Base-by-base conservation (phyloP, 1,140 invertebrate species). In the Bicyclus anynana region DNA sequence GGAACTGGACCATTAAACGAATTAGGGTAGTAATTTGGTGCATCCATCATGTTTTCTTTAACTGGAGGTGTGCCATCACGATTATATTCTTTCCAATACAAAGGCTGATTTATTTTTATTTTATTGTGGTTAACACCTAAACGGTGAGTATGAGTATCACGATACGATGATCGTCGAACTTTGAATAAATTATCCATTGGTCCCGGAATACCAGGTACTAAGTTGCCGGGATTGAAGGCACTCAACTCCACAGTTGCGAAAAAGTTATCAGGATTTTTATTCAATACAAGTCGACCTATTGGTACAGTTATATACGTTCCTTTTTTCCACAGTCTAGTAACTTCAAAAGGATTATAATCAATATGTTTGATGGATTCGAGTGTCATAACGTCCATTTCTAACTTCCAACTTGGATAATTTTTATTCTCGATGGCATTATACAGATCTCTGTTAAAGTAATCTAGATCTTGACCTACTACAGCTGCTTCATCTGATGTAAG, bases 11-110 rank as follows among this genome's bases (percentile, higher is more conserved):
- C 97, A 49, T 87, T 88, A 77, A 98, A 99, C 64, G 95, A 97
- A 84, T 98, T 98, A 0, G 97, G 97, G 89, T 92, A 97, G 82
- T 98, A 98, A 84, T 97, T 97, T 2, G 97, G 97, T 2, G 95
- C 94, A 48, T 94, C 94, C 59, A 85, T 92, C 91, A 94, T 91
- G 69, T 92, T 93, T 27, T 91, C 81, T 67, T 90, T 82, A 7
- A 90, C 17, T 27, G 54, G 54, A 12, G 54, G 26, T 7, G 13
- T 13, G 20, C 54, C 54, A 86, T 98, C 97, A 17, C 97, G 91
- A 77, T 96, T 94, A 76, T 95, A 97, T 72, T 96, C 96, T 49
- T 86, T 89, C 1, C 90, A 89, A 59, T 91, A 90, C 59, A 93
- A 94, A 0, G 97, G 97, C 67, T 93, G 94, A 78, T 98, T 98